A percentile compares a stretch with the other conserved stretches of the same genome.
These are phyloP conservation scores for Charanyca ferruginea DNA, from an alignment of 2,888 invertebrate genomes.

Conservation along the genomic window DNA sequence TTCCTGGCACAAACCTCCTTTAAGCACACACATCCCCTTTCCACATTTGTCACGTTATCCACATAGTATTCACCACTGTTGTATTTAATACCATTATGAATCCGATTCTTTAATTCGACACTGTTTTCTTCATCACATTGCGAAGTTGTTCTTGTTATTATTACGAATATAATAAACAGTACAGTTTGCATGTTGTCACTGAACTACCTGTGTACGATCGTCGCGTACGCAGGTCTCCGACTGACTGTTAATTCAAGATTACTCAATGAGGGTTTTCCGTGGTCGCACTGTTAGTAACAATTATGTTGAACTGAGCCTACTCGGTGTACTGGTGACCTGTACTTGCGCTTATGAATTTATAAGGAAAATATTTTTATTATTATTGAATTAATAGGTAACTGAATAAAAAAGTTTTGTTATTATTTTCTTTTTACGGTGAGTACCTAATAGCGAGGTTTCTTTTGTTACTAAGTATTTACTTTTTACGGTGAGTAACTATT, in stretches of 20 bases:
- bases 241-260: constrained; percentile 52
- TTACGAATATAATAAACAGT: constrained; percentile 34
- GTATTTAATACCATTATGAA: constrained; percentile 69
- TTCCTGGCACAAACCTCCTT: constrained; percentile 76
- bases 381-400: not conserved
- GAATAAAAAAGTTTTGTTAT: not conserved
- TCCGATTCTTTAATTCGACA: constrained; percentile 46
- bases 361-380: not conserved
- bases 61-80: constrained; percentile 71
- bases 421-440: not conserved
- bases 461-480: no score
- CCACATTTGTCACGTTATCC: constrained; percentile 63
- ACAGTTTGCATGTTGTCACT: constrained; percentile 31
- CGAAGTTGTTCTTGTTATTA: constrained; percentile 39
- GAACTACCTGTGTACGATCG: constrained; percentile 43
- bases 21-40: constrained; percentile 75
- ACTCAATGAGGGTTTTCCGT: constrained; percentile 52
- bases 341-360: not conserved
- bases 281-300: constrained; percentile 37
- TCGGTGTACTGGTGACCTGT: not conserved
- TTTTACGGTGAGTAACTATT: no score
- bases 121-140: constrained; percentile 53
- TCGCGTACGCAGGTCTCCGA: constrained; percentile 47
- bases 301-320: constrained; percentile 23
- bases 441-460: no score